Base-by-base conservation (phyloP, 1,140 invertebrate species). In the Papilio polyxenes region DNA sequence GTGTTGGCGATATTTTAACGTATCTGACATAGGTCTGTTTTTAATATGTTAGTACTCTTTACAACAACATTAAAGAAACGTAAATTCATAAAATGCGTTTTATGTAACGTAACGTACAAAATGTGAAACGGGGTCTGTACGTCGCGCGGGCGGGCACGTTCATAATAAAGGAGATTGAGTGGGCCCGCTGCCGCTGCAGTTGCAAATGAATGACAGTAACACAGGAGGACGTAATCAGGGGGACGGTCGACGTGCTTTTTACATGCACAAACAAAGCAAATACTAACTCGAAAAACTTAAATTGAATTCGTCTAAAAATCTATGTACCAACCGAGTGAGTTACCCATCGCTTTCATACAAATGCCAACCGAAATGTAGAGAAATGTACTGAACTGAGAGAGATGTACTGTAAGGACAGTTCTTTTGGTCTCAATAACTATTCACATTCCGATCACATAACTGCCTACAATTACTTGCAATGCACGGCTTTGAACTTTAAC, bases 111-210 rank as follows among this genome's bases (percentile, higher is more conserved):
- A 87, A 92, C 88, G 88, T 89, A 86, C 87, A 85, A 90, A 77
- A 90, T 91, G 86, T 89, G 88, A 90, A 90, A 91, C 88, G 86
- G 78, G 56, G 44, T 44, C 13, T 75, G 85, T 84, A 83, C 85
- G 89, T 83, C 83, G 84, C 87, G 83, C 87, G 81, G 89, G 89
- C 87, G 81, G 89, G 89, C 89, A 89, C 88, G 91, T 92, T 91
- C 91, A 93, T 93, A 93, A 94, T 92, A 91, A 93, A 94, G 91
- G 90, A 93, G 91, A 93, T 93, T 91, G 92, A 93, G 90, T 90
- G 89, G 90, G 91, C 15, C 40, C 53, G 53, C 56, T 20, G 56
- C 89, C 88, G 85, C 86, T 86, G 87, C 88, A 89, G 88, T 92
- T 87, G 87, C 88, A 92, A 94, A 93, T 93, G 92, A 93, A 92